phyloP scores from a whole-genome alignment of 2,797 vertebrate genomes.

The Aulostomus chinensis region DNA sequence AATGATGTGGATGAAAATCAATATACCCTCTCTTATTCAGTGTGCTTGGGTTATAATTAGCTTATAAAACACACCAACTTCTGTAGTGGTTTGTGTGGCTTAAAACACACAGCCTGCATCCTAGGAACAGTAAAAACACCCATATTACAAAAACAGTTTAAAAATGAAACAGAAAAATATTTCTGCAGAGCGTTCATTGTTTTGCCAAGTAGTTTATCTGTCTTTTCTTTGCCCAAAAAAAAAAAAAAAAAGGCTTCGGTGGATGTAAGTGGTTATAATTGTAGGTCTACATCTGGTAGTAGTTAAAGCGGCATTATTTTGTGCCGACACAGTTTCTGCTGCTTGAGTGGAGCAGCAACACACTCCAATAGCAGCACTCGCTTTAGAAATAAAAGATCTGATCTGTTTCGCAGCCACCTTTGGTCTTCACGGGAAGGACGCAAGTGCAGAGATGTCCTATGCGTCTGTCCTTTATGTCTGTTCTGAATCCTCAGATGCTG shows the following conservation, averaged over 20 bases:
- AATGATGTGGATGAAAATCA: conserved; percentile 54
- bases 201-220: background rate
- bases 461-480: conserved; percentile 10
- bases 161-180: background rate
- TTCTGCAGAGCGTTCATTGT: background rate
- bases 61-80: background rate
- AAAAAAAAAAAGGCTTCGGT: conserved; percentile 14
- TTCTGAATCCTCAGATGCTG: conserved; percentile 7
- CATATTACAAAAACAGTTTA: background rate
- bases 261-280: conserved; percentile 50
- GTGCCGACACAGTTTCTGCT: no score
- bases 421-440: conserved; percentile 12
- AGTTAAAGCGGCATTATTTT: conserved; percentile 60
- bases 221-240: conserved; percentile 40
- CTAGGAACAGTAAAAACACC: background rate
- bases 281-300: conserved; percentile 77
- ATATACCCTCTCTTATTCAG: conserved; percentile 28
- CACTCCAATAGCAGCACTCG: conserved; percentile 43
- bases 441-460: conserved; percentile 1
- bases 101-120: background rate
- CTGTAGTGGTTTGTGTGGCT: background rate
- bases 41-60: conserved; percentile 16
- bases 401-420: conserved; percentile 8
- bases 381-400: no score
- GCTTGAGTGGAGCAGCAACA: no score